Evolutionary conservation across 2,113 vertebrate species (phyloP), one percentile per base, ranked within the genome.

Genomic region (Protobothrops mucrosquamatus): DNA sequence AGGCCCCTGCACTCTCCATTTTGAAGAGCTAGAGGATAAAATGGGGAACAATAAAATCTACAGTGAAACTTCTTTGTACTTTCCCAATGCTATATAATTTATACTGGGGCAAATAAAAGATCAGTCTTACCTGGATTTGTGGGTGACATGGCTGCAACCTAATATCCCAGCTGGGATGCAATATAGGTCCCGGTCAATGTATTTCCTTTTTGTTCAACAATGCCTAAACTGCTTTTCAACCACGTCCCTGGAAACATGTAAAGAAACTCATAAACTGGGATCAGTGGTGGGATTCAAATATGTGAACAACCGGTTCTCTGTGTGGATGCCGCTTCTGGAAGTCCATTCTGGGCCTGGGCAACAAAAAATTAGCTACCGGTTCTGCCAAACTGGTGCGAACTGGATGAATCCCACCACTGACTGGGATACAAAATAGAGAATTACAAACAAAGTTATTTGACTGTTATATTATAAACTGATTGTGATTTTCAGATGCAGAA

Each of bases 91-190:
- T 22, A 52, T 86, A 56, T 56, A 51, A 26, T 15, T 59, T 56
- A 85, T 18, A 2, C 3, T 91, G 89, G 2, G 14, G 93, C 10
- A 34, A 88, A 51, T n/a, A 54, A 88, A 43, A 23, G 6, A 26
- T 43, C 43, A 54, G 29, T 89, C 86, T 97, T 97, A 99, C 98
- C 98, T 98, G 98, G 98, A 93, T 98, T 96, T 89, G 98, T 96
- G 59, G 99, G 99, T 4, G 99, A 99, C 99, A 99, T 99, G 95
- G 99, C 98, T 52, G 99, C 99, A 94, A 99, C 98, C 99, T 99
- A 99, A 94, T 99, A 99, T 51, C 99, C 99, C 95, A 99, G 96
- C 97, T 99, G 99, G 93, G 99, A 98, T 91, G 99, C 99, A 52
- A 99, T 98, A 1, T 99, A 99, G 1, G 98, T 99, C 98, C 99